Base-by-base conservation (phyloP, 2,797 vertebrate genomes). In the Myotis vivesi region DNA sequence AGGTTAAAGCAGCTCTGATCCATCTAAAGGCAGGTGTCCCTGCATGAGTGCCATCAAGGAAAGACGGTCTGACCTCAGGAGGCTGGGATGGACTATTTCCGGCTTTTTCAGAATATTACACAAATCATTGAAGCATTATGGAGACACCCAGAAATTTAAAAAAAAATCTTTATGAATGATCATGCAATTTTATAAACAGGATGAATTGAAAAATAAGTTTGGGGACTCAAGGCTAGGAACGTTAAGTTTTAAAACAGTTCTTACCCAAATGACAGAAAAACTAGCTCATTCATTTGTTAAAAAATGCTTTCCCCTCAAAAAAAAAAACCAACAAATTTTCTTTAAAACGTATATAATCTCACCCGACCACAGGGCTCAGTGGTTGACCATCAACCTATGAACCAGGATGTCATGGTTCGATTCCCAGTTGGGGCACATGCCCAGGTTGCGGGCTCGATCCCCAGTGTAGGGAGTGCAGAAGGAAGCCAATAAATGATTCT, bases 171-270 rank as follows among this genome's bases (percentile, higher is more conserved):
- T 87, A 81, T 68, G 30, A 91, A 57, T 75, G 62, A 88, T 75
- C 75, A 91, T 33, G 44, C 62, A 51, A 88, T 84, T 84, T 85
- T 86, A 85, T 85, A 90, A 95, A 46, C 36, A 92, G 59, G 20
- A 76, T 55, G 38, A 92, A 91, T 6, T 84, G 53, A 36, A 38
- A 91, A 95, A 80, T 84, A 95, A 82, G 57, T 80, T 69, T 55
- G 23, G 13, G 30, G 30, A 64, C n/a, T 6, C 9, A 68, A 68
- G 17, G 16, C 44, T 88, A 95, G 55, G 15, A 33, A 90, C 28
- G 25, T 69, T 86, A 87, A 86, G 28, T 46, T 62, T 92, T 92
- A 85, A 91, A 94, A 79, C 22, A 66, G 49, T n/a, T 77, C 84
- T 94, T 73, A 88, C 9, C 17, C 49, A 81, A 86, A 55, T 69